Base-by-base conservation (phyloP, 1,140 invertebrate species). In the Drosophila serrata region DNA sequence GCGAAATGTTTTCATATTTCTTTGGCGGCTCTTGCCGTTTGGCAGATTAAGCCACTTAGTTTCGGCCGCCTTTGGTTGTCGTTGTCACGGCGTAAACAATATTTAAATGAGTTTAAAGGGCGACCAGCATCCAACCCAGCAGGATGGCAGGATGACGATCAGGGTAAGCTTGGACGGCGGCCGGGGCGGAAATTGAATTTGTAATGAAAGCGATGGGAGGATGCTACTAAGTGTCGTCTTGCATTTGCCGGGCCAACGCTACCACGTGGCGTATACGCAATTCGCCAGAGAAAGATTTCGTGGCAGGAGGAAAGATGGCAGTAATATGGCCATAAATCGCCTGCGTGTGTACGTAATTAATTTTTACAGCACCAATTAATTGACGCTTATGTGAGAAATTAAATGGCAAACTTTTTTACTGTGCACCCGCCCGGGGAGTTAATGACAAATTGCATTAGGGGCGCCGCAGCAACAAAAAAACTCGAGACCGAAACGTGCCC, bases 31-130 rank as follows among this genome's bases (percentile, higher is more conserved):
- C 62, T 43, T 48, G 63, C 85, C 84, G 82, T 81, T 87, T 82
- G 63, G 60, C 76, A 88, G 84, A 88, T 87, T 90, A 88, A 63
- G 81, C 61, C 85, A 88, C 84, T 88, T 88, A 88, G 84, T 63
- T 79, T 79, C 19, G 74, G 74, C 75, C 69, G 55, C 55, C 68
- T 75, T 29, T 31, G 55, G 39, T 19, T 51, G 75, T 58, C 69
- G 53, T 61, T 77, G 61, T 77, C 63, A 64, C 70, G 40, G 56
- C 74, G 64, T 72, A 53, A 64, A 76, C 76, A 80, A 78, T 88
- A 88, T 88, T 88, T 73, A 88, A 88, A 88, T 88, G 77, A 90
- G 80, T 78, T 79, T 78, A 78, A 78, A 62, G 53, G 56, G 65
- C 64, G 63, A 22, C 39, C 33, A 13, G 43, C 48, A 12, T 13